phyloP scores from a whole-genome alignment of 1,140 invertebrate species.

The Scaptomyza montana region DNA sequence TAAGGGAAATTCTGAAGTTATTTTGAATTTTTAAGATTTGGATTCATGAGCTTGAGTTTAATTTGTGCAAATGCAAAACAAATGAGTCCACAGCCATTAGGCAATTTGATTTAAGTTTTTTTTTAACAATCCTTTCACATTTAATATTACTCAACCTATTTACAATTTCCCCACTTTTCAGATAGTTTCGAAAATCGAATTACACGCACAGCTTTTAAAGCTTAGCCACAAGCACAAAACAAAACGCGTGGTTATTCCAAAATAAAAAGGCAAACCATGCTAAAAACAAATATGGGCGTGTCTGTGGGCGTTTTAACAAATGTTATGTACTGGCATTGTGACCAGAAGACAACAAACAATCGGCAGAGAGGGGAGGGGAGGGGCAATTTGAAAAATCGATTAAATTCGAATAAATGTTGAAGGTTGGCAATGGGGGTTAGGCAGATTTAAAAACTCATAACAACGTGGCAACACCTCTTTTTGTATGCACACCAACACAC shows the following conservation, averaged over 20 bases:
- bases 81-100: too few species aligned
- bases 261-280: conserved; percentile 31
- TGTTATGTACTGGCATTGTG: conserved; percentile 61
- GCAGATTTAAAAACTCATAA: conserved; percentile 81
- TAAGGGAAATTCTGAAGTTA: too few species aligned
- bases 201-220: not conserved
- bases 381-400: conserved; percentile 81
- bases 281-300: conserved; percentile 69
- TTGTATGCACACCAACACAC: conserved; percentile 13
- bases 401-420: conserved; percentile 82
- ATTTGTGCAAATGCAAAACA: too few species aligned
- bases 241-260: too few species aligned
- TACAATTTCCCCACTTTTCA: not conserved
- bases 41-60: too few species aligned
- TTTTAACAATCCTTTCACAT: too few species aligned
- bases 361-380: conserved; percentile 18
- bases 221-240: conserved; percentile 22
- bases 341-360: conserved; percentile 34
- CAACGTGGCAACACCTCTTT: conserved; percentile 79
- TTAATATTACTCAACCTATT: too few species aligned
- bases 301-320: conserved; percentile 68
- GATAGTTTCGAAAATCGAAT: not conserved
- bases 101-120: too few species aligned
- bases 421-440: conserved; percentile 55
- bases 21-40: too few species aligned